Percentiles rank a stretch among this genome's conserved stretches.
Evolutionary conservation across 2,888 invertebrate genomes (phyloP).

Genomic region (Tinea semifulvella): DNA sequence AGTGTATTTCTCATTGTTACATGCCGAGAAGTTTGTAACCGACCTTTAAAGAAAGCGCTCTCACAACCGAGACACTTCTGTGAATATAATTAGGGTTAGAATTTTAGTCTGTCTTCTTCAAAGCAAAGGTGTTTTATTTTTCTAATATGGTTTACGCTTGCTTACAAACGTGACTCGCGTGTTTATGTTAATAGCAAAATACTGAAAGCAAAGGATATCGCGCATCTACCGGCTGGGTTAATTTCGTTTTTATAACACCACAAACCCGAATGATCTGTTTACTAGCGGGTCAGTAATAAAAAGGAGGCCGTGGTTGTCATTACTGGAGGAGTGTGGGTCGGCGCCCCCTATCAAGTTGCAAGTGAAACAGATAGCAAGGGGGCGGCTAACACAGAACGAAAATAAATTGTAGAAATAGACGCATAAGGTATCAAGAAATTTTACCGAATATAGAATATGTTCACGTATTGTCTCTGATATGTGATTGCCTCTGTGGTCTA

Average conservation of each 20-base stretch:
- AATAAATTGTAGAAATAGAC: too few species aligned
- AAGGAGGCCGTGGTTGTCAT: slow-evolving; percentile 60
- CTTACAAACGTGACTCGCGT: slow-evolving; percentile 34
- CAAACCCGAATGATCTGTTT: slow-evolving; percentile 68
- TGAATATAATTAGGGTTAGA: too few species aligned
- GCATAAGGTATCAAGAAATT: too few species aligned
- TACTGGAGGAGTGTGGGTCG: slow-evolving; percentile 50
- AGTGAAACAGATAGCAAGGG: slow-evolving; percentile 57
- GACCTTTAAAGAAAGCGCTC: too few species aligned
- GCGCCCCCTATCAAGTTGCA: slow-evolving; percentile 65
- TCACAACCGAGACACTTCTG: too few species aligned
- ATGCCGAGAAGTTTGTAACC: too few species aligned
- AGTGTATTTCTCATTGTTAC: too few species aligned
- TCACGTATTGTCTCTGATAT: too few species aligned
- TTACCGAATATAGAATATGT: too few species aligned
- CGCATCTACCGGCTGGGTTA: slow-evolving; percentile 57
- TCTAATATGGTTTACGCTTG: neutral
- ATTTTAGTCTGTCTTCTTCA: too few species aligned
- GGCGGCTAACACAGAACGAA: slow-evolving; percentile 62
- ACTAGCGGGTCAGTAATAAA: slow-evolving; percentile 67
- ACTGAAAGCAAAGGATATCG: slow-evolving; percentile 33
- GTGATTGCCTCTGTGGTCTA: too few species aligned
- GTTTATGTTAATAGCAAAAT: slow-evolving; percentile 48
- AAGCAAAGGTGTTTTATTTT: too few species aligned
- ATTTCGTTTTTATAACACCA: slow-evolving; percentile 67